Base-by-base conservation (phyloP, 2,113 vertebrate species). In the Pelecanus crispus region DNA sequence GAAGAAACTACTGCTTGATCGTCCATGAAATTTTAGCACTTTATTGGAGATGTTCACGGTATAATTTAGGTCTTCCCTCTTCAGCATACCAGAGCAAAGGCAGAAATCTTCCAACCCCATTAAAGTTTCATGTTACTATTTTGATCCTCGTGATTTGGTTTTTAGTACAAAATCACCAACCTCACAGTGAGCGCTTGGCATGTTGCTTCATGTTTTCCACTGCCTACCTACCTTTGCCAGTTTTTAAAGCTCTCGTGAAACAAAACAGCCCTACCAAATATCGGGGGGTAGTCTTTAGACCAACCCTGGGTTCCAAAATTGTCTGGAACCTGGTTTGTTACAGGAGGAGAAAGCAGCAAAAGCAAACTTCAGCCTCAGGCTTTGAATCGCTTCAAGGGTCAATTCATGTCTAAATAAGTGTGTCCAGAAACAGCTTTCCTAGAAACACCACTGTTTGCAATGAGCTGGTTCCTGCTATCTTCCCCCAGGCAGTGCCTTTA, bases 131-230 rank as follows among this genome's bases (percentile, higher is more conserved):
- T 79, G 87, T 95, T 97, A 79, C 94, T 92, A n/a, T 96, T 97
- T 93, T 85, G 74, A 88, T 91, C 71, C 47, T 90, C 0, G 3
- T 77, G 71, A 62, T 89, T 94, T 12, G 21, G 14, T 71, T 97
- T 98, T 96, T 63, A 82, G 84, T 86, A 92, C 44, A 82, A 88
- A 95, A 94, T 94, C 78, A 40, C 28, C 1, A 7, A 86, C 90
- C 81, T 97, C 24, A 58, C 56, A 61, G 59, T 31, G 81, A 96
- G 71, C 7, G 12, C 86, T 95, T 9, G 44, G 85, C 88, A 0
- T 94, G 94, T 97, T 95, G 74, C 67, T 98, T 98, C 97, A 79
- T 88, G 97, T 95, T 97, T 97, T 94, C 81, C 44, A 58, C 92
- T 96, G 68, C 91, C 82, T 94, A 5, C 32, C 28, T 53, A 42